phyloP scores from a whole-genome alignment of 2,888 invertebrate species.

The Caenorhabditis sp. region DNA sequence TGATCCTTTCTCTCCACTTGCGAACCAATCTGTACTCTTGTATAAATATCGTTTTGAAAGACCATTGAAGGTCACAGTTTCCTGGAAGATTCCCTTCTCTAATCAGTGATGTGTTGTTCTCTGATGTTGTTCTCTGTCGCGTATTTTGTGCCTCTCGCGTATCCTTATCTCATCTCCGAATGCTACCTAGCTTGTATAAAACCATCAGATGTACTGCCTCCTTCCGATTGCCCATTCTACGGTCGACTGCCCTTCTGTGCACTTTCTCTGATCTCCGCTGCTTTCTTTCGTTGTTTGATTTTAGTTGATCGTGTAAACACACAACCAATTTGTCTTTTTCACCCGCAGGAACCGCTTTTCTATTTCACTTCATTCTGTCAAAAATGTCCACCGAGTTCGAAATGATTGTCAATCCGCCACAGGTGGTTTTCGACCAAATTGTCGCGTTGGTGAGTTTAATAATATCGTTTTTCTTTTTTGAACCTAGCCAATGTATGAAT shows the following conservation, averaged over 20 bases:
- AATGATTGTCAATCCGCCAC: slow-evolving; percentile 56
- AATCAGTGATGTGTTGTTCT: no score
- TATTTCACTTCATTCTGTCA: not conserved
- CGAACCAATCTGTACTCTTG: not conserved
- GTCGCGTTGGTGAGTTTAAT: slow-evolving; percentile 37
- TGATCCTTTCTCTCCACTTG: slow-evolving; percentile 4
- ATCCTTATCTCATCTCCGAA: not conserved
- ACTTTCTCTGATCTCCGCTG: not conserved
- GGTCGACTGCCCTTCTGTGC: not conserved
- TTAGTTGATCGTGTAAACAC: slow-evolving; percentile 12
- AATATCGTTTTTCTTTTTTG: no score
- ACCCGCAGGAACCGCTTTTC: not conserved
- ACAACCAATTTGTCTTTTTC: not conserved
- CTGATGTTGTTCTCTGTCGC: no score
- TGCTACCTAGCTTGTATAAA: not conserved
- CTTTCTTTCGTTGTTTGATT: not conserved
- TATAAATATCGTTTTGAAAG: not conserved
- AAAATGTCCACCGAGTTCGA: slow-evolving; percentile 48
- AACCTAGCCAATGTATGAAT: no score
- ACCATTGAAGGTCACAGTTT: no score
- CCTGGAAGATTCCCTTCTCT: no score
- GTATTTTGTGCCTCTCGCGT: slow-evolving; percentile 8
- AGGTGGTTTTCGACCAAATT: slow-evolving; percentile 57
- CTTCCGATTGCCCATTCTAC: not conserved
- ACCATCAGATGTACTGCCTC: not conserved